Evolutionary conservation across 2,113 vertebrate genomes (phyloP).

Genomic region (Rhizomys pruinosus): DNA sequence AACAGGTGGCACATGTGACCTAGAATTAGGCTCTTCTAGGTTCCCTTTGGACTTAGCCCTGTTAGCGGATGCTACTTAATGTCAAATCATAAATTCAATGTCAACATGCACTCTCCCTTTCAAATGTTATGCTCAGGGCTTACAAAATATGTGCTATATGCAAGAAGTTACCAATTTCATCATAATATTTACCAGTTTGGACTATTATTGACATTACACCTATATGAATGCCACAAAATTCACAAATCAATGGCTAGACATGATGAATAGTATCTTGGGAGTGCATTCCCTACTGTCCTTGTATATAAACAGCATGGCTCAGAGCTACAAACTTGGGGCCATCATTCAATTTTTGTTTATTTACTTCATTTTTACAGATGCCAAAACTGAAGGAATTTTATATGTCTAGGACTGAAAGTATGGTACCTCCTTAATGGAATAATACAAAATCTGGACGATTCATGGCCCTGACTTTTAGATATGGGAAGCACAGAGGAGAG

Average conservation of each 20-base stretch:
- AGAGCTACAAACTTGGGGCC: not conserved
- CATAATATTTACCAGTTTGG: not conserved
- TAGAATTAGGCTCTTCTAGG: constrained; percentile 15
- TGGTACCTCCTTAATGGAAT: constrained; percentile 53
- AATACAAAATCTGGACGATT: constrained; percentile 31
- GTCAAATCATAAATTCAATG: not conserved
- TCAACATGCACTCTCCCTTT: not conserved
- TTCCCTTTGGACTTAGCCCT: not conserved
- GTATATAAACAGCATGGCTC: not conserved
- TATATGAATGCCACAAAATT: not conserved
- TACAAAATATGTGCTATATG: not conserved
- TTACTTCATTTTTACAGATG: constrained; percentile 18
- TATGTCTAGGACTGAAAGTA: not conserved
- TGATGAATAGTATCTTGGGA: not conserved
- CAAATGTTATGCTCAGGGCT: not conserved
- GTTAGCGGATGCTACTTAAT: not conserved
- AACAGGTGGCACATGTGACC: not conserved
- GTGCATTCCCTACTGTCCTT: not conserved
- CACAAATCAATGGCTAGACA: not conserved
- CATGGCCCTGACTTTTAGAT: not conserved
- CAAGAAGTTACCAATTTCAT: not conserved
- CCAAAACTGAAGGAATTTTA: constrained; percentile 49
- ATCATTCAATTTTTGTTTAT: constrained; percentile 36
- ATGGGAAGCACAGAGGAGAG: not conserved
- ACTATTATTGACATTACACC: not conserved